Evolutionary conservation across 2,113 vertebrate species (phyloP).

Genomic region (Sclerurus mexicanus): DNA sequence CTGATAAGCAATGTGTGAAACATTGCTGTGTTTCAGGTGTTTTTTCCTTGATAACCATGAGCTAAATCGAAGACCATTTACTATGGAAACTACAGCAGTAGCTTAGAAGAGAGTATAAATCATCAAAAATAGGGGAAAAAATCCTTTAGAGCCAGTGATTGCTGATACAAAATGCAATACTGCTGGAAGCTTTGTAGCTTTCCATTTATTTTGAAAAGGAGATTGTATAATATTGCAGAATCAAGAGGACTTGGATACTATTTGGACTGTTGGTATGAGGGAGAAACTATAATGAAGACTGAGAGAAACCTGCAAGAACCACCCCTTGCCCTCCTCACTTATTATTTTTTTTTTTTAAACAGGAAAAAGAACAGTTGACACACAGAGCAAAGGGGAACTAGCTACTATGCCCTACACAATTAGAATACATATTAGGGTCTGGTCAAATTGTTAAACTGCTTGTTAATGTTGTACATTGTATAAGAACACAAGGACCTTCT

Average conservation of each 20-base stretch:
- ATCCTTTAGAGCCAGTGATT: not conserved
- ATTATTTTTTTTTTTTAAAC: not conserved
- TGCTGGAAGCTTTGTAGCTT: not conserved
- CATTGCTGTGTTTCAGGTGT: not conserved
- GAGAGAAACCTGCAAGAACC: not conserved
- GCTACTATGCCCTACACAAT: not conserved
- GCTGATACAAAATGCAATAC: not conserved
- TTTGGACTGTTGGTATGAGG: not conserved
- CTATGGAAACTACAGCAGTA: not conserved
- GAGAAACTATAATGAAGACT: not conserved
- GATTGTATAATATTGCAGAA: not conserved
- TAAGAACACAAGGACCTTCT: not conserved
- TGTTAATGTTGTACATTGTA: not conserved
- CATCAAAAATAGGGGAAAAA: not conserved
- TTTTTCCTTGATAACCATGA: not conserved
- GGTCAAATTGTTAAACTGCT: not conserved
- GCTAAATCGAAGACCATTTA: not conserved
- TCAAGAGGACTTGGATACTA: not conserved
- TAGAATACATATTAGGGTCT: not conserved
- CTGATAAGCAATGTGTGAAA: not conserved
- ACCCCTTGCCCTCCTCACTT: fast-evolving
- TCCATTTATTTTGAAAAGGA: constrained; percentile 6
- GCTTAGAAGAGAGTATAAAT: not conserved
- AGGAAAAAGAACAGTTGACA: not conserved
- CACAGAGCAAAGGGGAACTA: not conserved